These are phyloP conservation scores for Champsocephalus gunnari DNA, from an alignment of 2,797 vertebrate species.

Conservation along the genomic window DNA sequence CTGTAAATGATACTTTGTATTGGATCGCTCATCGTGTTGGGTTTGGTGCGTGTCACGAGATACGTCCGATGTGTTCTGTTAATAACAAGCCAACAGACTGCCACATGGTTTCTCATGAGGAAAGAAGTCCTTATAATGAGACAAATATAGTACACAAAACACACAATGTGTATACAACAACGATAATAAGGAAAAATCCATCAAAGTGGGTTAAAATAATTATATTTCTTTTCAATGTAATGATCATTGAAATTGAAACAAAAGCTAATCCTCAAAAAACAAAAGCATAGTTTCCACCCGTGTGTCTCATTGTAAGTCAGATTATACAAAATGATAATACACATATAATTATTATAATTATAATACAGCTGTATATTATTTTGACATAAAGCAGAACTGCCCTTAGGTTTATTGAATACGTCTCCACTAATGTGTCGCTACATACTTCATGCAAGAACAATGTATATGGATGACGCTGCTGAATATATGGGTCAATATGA, in stretches of 20 bases:
- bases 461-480: slow-evolving; percentile 78
- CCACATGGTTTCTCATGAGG: no score
- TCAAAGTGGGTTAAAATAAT: no score
- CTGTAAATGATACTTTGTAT: neutral
- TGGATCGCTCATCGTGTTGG: neutral
- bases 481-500: slow-evolving; percentile 77
- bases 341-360: slow-evolving; percentile 16
- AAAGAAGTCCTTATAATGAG: no score
- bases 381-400: slow-evolving; percentile 56
- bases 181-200: no score
- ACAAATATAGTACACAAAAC: no score
- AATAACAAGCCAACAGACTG: no score
- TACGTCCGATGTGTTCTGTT: no score
- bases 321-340: slow-evolving; percentile 24
- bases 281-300: neutral
- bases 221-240: no score
- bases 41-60: no score
- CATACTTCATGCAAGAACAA: slow-evolving; percentile 68
- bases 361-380: slow-evolving; percentile 36
- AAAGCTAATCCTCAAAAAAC: no score
- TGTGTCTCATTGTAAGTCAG: neutral
- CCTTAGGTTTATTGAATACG: slow-evolving; percentile 68
- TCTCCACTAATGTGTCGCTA: slow-evolving; percentile 70
- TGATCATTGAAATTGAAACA: no score
- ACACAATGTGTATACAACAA: no score